Evolutionary conservation across 2,797 vertebrate species (phyloP), one percentile per base, ranked within the genome.

Genomic region (Peromyscus melanophrys): DNA sequence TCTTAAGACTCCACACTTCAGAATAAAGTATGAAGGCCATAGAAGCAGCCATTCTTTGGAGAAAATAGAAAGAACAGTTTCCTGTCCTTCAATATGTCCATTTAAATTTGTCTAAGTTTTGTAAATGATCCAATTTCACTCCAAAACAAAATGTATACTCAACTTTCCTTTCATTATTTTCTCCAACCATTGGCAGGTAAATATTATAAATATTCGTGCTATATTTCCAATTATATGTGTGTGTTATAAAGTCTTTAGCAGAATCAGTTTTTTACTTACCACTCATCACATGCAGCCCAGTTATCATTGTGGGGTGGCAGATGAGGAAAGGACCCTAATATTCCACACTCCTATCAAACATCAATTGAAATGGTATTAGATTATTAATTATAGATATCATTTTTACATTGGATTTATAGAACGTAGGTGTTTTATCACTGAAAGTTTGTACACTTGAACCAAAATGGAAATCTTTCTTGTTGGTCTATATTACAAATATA

Each of bases 51-150:
- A 29, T 65, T 69, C 2, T 10, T 65, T 95, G 21, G 23, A 57
- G 14, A 31, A 25, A 71, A 77, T 49, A 19, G 23, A n/a, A 59
- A 84, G 55, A 61, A 49, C 4, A 10, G 25, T 7, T 71, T 6
- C 5, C 34, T 86, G 5, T 0, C 11, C 5, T 5, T 34, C n/a
- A 9, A 25, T 0, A 0, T 11, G 0, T n/a, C 2, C 65, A 40
- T 65, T 85, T 92, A 83, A 89, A 59, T 49, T 55, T 69, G 25
- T n/a, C 17, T 37, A 71, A 37, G 31, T 5, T 21, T 25, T 69
- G 0, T 19, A 65, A 14, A 83, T 75, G 31, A 63, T 4, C 40
- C 76, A 37, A 77, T 5, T 83, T 86, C 82, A 52, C 2, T 52
- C 90, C 63, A 81, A 90, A 76, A 0, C 19, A 55, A 34, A 34